phyloP scores from a whole-genome alignment of 2,113 vertebrate species.

The Cololabis saira region DNA sequence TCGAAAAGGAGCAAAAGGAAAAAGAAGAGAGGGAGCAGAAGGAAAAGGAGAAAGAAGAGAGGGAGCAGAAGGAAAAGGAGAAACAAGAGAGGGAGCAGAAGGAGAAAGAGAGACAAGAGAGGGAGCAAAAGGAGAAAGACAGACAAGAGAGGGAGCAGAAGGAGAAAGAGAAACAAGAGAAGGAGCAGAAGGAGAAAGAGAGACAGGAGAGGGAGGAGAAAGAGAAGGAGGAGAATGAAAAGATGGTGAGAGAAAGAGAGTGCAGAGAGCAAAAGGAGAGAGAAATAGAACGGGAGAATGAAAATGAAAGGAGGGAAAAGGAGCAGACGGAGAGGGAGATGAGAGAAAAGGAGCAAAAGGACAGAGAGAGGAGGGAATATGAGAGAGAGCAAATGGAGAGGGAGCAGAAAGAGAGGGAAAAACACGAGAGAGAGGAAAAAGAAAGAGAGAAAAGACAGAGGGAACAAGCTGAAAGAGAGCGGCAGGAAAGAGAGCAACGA shows the following conservation, averaged over 20 bases:
- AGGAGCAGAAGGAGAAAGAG: constrained; percentile 5
- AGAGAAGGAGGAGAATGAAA: not conserved
- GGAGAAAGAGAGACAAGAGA: constrained; percentile 30
- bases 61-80: constrained; percentile 34
- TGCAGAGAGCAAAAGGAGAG: too few relatives aligned
- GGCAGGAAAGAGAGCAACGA: constrained; percentile 20
- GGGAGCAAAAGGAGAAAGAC: constrained; percentile 19
- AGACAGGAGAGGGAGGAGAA: not conserved
- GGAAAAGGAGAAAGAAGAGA: not conserved
- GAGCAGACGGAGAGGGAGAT: not conserved
- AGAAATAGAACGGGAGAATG: constrained; percentile 22
- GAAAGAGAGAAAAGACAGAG: constrained; percentile 7
- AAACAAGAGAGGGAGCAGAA: not conserved
- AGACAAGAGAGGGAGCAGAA: not conserved
- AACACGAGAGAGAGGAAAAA: not conserved
- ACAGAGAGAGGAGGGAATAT: constrained; percentile 25
- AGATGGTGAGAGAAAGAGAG: not conserved
- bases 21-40: constrained; percentile 22
- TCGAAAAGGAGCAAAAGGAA: not conserved
- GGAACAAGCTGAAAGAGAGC: constrained; percentile 34
- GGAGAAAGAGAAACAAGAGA: constrained; percentile 9
- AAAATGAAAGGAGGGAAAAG: constrained; percentile 1
- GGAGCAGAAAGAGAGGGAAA: not conserved
- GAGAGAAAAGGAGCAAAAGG: not conserved
- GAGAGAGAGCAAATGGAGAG: constrained; percentile 1